A percentile compares a stretch with the other conserved stretches of the same genome.
Evolutionary conservation across 1,140 invertebrate species (phyloP).

Genomic region (Gonatopus flavifemur): DNA sequence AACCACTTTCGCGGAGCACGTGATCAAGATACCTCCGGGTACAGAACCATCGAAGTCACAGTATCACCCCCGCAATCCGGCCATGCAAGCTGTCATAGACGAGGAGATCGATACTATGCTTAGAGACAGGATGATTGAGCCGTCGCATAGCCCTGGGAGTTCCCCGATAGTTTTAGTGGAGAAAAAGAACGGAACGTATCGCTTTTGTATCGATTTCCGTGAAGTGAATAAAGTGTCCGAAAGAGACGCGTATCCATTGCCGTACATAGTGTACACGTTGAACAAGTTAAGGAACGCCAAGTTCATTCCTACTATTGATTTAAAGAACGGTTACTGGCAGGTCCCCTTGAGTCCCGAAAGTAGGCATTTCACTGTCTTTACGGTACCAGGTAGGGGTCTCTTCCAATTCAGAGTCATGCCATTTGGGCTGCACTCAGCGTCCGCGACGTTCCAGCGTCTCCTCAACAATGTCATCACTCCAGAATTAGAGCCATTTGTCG

Average conservation of each 20-base stretch:
- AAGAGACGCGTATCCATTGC: too few species aligned
- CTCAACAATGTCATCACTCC: background rate
- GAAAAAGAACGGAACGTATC: constrained; percentile 55
- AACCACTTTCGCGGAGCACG: too few species aligned
- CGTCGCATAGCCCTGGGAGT: constrained; percentile 47
- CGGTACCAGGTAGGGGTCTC: too few species aligned
- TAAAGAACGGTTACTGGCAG: too few species aligned
- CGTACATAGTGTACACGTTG: too few species aligned
- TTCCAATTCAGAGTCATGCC: too few species aligned
- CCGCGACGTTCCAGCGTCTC: background rate
- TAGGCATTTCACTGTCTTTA: too few species aligned
- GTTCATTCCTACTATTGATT: background rate
- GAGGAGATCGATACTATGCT: constrained; percentile 26
- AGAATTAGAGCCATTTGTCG: too few species aligned
- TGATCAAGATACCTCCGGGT: too few species aligned
- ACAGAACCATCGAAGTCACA: background rate
- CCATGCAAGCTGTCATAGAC: background rate
- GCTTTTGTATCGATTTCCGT: too few species aligned
- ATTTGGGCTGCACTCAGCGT: too few species aligned
- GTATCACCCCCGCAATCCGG: background rate
- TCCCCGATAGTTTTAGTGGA: constrained; percentile 55
- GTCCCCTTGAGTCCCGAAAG: background rate
- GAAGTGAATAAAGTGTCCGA: too few species aligned
- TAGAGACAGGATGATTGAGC: constrained; percentile 42
- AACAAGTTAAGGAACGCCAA: constrained; percentile 21